A percentile compares a stretch with the other conserved stretches of the same genome.
These are phyloP conservation scores for Megaleporinus macrocephalus DNA, from an alignment of 2,113 vertebrate genomes.

Conservation along the genomic window DNA sequence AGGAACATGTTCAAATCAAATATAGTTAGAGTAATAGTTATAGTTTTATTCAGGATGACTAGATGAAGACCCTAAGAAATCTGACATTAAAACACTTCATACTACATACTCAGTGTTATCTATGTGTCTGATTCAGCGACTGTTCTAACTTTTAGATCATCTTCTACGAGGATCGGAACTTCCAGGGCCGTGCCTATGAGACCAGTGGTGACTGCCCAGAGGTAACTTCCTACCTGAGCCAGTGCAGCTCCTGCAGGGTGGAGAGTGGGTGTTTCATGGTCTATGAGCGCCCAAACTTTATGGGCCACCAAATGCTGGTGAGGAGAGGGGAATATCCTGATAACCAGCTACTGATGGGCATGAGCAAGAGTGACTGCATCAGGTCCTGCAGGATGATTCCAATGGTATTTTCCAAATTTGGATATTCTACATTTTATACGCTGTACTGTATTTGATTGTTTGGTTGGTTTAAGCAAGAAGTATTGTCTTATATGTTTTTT, in stretches of 20 bases:
- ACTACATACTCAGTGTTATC: background rate
- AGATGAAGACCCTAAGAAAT: background rate
- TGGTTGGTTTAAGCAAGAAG: background rate
- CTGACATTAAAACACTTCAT: background rate
- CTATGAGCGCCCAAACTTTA: slow-evolving; percentile 63
- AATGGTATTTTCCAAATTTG: slow-evolving; percentile 57
- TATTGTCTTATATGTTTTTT: background rate
- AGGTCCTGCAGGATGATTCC: slow-evolving; percentile 77
- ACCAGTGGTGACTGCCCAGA: slow-evolving; percentile 64
- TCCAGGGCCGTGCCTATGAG: slow-evolving; percentile 73
- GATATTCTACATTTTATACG: background rate
- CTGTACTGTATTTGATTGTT: background rate
- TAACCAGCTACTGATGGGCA: slow-evolving; percentile 72
- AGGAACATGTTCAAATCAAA: slow-evolving; percentile 9
- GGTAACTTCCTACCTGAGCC: slow-evolving; percentile 67
- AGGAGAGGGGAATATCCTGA: slow-evolving; percentile 75
- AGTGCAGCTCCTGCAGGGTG: slow-evolving; percentile 68
- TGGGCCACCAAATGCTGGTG: slow-evolving; percentile 69
- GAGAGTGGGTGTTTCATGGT: slow-evolving; percentile 74
- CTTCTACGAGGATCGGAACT: slow-evolving; percentile 77
- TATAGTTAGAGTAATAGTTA: background rate
- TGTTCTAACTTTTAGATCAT: slow-evolving; percentile 61
- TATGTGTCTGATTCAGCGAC: background rate
- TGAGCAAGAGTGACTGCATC: slow-evolving; percentile 72
- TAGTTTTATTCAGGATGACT: background rate